phyloP scores from a whole-genome alignment of 2,888 invertebrate genomes.

The Tortrix viridana region DNA sequence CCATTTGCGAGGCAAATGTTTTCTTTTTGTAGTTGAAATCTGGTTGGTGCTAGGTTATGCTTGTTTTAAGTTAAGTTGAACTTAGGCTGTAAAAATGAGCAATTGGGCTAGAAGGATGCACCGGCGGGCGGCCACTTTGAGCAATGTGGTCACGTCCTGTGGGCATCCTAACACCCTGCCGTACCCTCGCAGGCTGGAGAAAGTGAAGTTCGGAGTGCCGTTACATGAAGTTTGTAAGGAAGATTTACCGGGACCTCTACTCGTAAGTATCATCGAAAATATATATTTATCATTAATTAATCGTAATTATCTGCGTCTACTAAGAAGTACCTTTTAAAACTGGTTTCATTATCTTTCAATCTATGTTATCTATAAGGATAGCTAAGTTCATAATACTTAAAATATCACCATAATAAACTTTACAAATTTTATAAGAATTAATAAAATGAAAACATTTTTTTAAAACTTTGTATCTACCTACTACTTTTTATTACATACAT shows the following conservation, averaged over 20 bases:
- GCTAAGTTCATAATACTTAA: no score
- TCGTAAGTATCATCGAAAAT: constrained; percentile 85
- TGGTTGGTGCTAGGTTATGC: constrained; percentile 24
- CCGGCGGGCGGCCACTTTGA: constrained; percentile 94
- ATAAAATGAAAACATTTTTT: no score
- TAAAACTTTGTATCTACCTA: no score
- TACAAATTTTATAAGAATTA: no score
- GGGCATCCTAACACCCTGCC: constrained; percentile 92
- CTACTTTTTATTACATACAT: no score
- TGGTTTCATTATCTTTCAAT: no score
- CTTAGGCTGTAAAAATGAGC: constrained; percentile 86
- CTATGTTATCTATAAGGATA: no score
- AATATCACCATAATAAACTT: no score
- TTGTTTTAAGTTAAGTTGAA: constrained; percentile 26
- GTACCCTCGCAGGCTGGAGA: constrained; percentile 93
- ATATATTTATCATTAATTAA: no score
- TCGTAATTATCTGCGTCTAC: no score
- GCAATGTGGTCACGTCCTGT: constrained; percentile 95
- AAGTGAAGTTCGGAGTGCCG: constrained; percentile 97
- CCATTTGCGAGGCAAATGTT: constrained; percentile 28
- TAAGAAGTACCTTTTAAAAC: no score
- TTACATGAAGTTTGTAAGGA: constrained; percentile 97
- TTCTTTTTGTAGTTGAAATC: constrained; percentile 11
- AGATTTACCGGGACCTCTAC: constrained; percentile 95
- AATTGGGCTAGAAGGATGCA: constrained; percentile 97